Conservation (phyloP, 2,113 vertebrate genomes). For the Capreolus pygargus region DNA sequence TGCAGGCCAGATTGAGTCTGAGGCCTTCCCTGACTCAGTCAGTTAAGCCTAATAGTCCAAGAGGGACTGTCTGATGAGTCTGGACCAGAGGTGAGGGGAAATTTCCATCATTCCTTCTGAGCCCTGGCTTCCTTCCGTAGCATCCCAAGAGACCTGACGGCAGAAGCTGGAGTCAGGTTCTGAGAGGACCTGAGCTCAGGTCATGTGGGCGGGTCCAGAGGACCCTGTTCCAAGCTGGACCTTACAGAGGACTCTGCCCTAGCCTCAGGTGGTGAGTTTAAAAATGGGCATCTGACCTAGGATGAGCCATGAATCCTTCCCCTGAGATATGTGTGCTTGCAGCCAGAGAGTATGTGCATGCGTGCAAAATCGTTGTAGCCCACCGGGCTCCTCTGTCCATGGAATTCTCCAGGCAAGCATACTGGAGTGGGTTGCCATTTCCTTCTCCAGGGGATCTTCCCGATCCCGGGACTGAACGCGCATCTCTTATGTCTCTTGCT, state of each 20-base stretch:
- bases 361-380: not conserved
- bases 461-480: accelerated
- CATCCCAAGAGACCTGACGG: not conserved
- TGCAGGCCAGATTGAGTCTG: not conserved
- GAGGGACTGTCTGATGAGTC: not conserved
- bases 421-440: not conserved
- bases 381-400: not conserved
- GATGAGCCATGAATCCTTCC: not conserved
- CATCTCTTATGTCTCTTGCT: not conserved
- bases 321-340: not conserved
- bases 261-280: not conserved
- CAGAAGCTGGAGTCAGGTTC: not conserved
- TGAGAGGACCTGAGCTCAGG: not conserved
- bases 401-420: not conserved
- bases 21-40: not conserved
- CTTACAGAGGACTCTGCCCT: not conserved
- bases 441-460: not conserved
- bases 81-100: accelerated
- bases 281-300: not conserved
- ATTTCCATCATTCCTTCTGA: not conserved
- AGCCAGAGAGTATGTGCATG: not conserved
- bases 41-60: not conserved
- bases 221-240: not conserved
- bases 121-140: not conserved
- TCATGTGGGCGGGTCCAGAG: not conserved